phyloP scores from a whole-genome alignment of 2,797 vertebrate genomes.

The Pygocentrus nattereri region DNA sequence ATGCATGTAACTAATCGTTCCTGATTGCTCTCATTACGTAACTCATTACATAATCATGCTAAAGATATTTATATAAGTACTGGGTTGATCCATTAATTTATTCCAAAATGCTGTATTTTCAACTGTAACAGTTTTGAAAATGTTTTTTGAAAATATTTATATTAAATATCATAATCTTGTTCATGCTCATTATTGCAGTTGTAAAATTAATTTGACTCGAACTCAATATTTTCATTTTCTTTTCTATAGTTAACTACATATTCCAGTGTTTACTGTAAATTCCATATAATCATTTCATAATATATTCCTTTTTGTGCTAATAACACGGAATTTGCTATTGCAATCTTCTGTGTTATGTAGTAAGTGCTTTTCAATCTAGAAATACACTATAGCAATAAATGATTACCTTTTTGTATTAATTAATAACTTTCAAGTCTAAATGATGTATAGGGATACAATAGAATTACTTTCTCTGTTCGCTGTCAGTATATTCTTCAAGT shows the following conservation, averaged over 20 bases:
- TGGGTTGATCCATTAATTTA: no score
- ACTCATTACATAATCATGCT: no score
- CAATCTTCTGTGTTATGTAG: neutral
- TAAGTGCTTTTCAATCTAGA: no score
- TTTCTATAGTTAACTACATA: neutral
- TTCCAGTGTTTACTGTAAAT: neutral
- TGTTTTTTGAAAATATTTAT: no score
- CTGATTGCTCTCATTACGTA: no score
- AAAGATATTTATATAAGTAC: no score
- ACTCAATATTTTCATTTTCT: neutral
- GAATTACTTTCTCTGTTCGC: neutral
- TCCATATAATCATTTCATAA: neutral
- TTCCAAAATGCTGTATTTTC: no score
- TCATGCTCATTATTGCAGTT: neutral
- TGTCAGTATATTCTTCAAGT: neutral
- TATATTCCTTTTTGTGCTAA: no score
- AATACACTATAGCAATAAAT: neutral
- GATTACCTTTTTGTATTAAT: neutral
- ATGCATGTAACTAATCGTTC: no score
- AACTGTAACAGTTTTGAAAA: no score
- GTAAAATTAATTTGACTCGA: neutral
- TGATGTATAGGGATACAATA: neutral
- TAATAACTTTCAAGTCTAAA: neutral
- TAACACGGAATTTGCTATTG: no score
- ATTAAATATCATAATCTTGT: no score